Conservation (phyloP, 2,797 vertebrate species). For the Buphagus erythrorhynchus region DNA sequence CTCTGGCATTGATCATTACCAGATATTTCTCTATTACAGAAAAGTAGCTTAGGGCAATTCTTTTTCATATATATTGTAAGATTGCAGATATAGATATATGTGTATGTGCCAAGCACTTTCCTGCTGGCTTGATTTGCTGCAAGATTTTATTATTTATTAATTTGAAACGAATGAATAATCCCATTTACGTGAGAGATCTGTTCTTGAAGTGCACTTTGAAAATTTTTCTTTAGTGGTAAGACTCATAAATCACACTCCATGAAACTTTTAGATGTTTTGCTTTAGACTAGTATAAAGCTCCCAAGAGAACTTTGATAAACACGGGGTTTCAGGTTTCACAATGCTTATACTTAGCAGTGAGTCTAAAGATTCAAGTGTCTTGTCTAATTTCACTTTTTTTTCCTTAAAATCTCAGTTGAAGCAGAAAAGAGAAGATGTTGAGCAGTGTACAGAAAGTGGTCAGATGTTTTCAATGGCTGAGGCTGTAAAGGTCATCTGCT, state of each 20-base stretch:
- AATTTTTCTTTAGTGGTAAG: neutral
- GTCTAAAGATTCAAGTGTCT: neutral
- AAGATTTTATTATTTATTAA: slow-evolving; percentile 15
- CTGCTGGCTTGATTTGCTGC: neutral
- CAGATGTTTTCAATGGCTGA: neutral
- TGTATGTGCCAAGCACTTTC: neutral
- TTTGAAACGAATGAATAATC: neutral
- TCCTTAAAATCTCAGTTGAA: neutral
- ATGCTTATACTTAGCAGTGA: neutral
- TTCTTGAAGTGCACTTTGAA: neutral
- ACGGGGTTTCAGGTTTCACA: neutral
- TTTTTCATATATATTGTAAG: neutral
- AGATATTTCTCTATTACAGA: neutral
- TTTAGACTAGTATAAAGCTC: neutral
- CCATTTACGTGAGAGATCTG: neutral
- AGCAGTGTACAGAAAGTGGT: neutral
- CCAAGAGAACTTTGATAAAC: neutral
- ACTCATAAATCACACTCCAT: neutral
- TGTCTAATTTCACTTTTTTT: rapidly evolving
- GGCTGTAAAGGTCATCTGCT: neutral
- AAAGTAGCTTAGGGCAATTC: neutral
- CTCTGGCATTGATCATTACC: neutral
- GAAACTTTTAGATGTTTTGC: neutral
- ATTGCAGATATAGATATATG: neutral
- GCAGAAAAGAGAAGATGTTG: neutral